Evolutionary conservation across 2,888 invertebrate genomes (phyloP), one percentile per base, ranked within the genome.

Genomic region (Drosophila paranaensis): DNA sequence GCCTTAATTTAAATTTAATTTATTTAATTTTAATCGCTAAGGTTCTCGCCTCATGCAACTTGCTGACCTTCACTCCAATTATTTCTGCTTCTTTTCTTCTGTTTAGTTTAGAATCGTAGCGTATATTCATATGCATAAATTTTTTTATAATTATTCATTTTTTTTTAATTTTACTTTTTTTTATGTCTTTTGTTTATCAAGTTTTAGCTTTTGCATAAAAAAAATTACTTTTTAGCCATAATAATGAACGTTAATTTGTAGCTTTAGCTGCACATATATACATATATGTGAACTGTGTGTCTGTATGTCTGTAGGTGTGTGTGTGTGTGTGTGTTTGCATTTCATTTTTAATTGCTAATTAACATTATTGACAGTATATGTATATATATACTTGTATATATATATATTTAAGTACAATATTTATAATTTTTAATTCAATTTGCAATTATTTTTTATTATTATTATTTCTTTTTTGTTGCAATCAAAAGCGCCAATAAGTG

Each of bases 291-390:
- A 70, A 57, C 54, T 67, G 37, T 55, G 71, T 72, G 79, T 63
- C 71, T 78, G 54, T 60, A 54, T 71, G 55, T 64, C 53, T 64
- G 37, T 60, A 58, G 30, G 35, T 39, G 39, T 13, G 33, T 53
- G 25, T 6, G 46, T 14, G 46, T 46, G 46, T 46, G 27, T 27
- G 27, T 9, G 40, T 50, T 35, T 35, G 51, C 13, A 48, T 55
- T 48, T 65, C 25, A 13, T 54, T 77, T 48, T 84, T 74, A 77
- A 64, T 62, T 80, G 78, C 79, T 84, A 78, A 89, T 85, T 84
- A 90, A 89, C 87, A 90, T 90, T 90, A 87, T 91, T 89, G 89
- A 89, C 90, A 88, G 68, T 65, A 67, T 67, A 62, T 71, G 63
- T 77, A 72, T 42, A 16, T 42, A 42, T 16, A 9, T 16, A 10